Base-by-base conservation (phyloP, 1,140 invertebrate genomes). In the Globodera ellingtonae region DNA sequence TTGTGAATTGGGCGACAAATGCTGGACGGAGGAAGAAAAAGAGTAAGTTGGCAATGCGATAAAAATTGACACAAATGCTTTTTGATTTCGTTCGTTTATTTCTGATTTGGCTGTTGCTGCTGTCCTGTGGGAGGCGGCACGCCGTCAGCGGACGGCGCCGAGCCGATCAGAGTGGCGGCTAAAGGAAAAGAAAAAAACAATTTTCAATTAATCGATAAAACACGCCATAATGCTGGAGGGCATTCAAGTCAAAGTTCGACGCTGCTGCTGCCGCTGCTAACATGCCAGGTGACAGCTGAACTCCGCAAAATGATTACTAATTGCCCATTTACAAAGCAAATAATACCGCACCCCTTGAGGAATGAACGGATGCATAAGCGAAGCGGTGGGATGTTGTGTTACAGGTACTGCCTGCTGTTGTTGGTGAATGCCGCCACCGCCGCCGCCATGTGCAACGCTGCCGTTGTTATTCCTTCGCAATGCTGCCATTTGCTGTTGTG, bases 201-300 rank as follows among this genome's bases (percentile, higher is more conserved):
- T 56, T 7, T 21, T 18, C n/a, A 47, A 48, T 18, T 24, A 73
- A 46, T 5, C 35, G 21, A 35, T 73, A 35, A 35, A 72, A 75
- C 56, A 21, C n/a, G 52, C 73, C 50, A 56, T 75, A 75, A 62
- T 75, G 73, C 65, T 75, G 73, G 15, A 75, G 47, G 15, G 65
- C 47, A 56, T 75, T 75, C n/a, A 75, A 47, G 9, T 75, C 73
- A 75, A 75, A 62, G 44, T 65, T 62, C 1, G 56, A 62, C 15
- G 56, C 73, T 10, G 72, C n/a, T 44, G 73, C 73, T 7, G 46
- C 47, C 6, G 72, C 72, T 52, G 73, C 48, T 9, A 75, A 56
- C 7, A 75, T 46, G 0, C 73, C 73, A 15, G 50, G 73, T 7
- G 73, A 18, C 56, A 75, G 0, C 65, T 75, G 73, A 56, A 62